Base-by-base conservation (phyloP, 2,888 invertebrate genomes). In the Glomeris marginata region DNA sequence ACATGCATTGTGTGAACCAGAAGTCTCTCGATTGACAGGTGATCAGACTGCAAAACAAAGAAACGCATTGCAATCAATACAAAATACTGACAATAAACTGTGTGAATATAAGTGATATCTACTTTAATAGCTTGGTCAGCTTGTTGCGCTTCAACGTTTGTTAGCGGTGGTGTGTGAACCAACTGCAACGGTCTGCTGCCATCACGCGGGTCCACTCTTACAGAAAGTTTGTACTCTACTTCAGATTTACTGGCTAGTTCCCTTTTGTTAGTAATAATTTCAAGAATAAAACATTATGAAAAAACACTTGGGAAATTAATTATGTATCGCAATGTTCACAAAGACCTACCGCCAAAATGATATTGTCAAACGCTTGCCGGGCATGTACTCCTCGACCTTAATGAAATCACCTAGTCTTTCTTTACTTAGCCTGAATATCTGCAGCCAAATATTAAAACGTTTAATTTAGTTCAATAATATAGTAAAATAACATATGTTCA, bases 1-100 rank as follows among this genome's bases (percentile, higher is more conserved):
- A 92, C 84, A 63, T 95, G 92, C 58, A 95, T 91, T 0, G 94
- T 94, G 64, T 92, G 91, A 5, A 94, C 91, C 36, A 95, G 73
- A 47, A 95, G 72, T 36, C 90, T 80, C 71, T 95, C 95, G 79
- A 95, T 85, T 4, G 92, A 91, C n/a, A 95, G 74, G 61, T 86
- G 80, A 68, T 91, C 90, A 21, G 87, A 86, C 58, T 86, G 77
- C 52, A 55, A 52, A 50, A 59, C 52, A 53, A 20, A 49, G 54
- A 49, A 35, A 28, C 45, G 45, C 57, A 45, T 49, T 44, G 36
- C 33, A 18, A 3, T 20, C 37, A 45, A 49, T 38, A 50, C 22
- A 47, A 49, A 20, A 38, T 13, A 11, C 15, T 20, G 57, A 28
- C 28, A 44, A 28, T 20, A 44, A 15, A 38, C 2, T 43, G 18